Evolutionary conservation across 1,140 invertebrate genomes (phyloP), one percentile per base, ranked within the genome.

Genomic region (Caenorhabditis brenneri): DNA sequence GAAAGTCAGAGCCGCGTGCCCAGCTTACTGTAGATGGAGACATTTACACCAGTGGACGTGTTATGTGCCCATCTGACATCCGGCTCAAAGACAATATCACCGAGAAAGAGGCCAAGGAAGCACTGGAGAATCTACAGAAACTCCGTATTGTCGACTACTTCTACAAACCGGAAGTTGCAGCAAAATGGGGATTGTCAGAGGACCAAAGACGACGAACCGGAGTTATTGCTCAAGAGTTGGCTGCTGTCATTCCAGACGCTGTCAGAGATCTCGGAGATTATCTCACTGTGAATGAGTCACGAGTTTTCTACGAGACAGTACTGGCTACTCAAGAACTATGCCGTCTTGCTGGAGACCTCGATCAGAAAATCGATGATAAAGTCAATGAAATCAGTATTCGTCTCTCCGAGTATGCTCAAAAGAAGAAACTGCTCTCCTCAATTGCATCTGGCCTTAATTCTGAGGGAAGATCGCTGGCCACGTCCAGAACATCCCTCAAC

Each of bases 141-240:
- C 93, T 99, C 19, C 92, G 95, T 65, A 94, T 99, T 4, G 97
- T 98, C n/a, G 94, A 94, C 49, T 99, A 97, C 90, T 93, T 94
- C 88, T 98, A 97, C 89, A 95, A 95, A 78, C 94, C 95, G 0
- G 95, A 93, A 84, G 97, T 97, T 91, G 96, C 96, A 0, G 92
- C 94, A 22, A 94, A 95, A 86, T 95, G 94, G 5, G 96, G 95
- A 0, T 90, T 98, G 2, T 92, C 93, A 15, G 91, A 92, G 83
- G 86, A 93, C 12, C 65, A 65, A 24, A 53, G 82, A n/a, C 79
- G 49, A 22, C 69, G 65, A 27, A 85, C 84, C 12, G 80, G 79
- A 48, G 53, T 81, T 24, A 58, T 81, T 36, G 79, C 84, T 31
- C 79, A 81, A 31, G 79, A 81, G 33, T 33, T 78, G 31, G 49